phyloP scores from a whole-genome alignment of 2,888 invertebrate species.

The Temnothorax ravouxi region DNA sequence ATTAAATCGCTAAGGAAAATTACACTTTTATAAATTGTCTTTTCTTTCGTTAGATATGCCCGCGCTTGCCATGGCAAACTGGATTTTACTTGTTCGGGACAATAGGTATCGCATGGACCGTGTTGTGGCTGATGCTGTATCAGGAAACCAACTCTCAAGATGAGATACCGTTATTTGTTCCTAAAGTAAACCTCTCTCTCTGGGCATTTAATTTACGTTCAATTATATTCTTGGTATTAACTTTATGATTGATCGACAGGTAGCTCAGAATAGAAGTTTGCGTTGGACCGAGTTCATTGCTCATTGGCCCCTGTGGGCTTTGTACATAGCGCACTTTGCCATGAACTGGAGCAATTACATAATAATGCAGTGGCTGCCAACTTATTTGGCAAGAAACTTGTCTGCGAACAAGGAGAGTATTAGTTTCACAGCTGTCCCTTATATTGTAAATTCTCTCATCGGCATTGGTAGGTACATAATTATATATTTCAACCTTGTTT shows the following conservation, averaged over 20 bases:
- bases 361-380: conserved; percentile 93
- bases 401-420: conserved; percentile 90
- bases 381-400: conserved; percentile 89
- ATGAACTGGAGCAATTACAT: conserved; percentile 94
- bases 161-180: conserved; percentile 88
- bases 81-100: conserved; percentile 91
- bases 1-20: not conserved
- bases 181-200: conserved; percentile 86
- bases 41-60: conserved; percentile 87
- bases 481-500: conserved; percentile 3
- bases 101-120: conserved; percentile 90
- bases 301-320: conserved; percentile 91
- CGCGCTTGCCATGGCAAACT: conserved; percentile 90
- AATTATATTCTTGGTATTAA: not conserved
- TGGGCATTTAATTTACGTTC: not conserved
- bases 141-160: conserved; percentile 88
- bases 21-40: not conserved
- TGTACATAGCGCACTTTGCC: conserved; percentile 92
- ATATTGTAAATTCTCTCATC: conserved; percentile 91
- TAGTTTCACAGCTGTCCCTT: conserved; percentile 92
- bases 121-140: conserved; percentile 89
- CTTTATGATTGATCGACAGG: conserved; percentile 81
- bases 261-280: conserved; percentile 87
- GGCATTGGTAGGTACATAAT: conserved; percentile 88
- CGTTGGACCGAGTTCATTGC: conserved; percentile 90